Conservation (phyloP, 2,888 invertebrate species). For the Andrena dorsata region DNA sequence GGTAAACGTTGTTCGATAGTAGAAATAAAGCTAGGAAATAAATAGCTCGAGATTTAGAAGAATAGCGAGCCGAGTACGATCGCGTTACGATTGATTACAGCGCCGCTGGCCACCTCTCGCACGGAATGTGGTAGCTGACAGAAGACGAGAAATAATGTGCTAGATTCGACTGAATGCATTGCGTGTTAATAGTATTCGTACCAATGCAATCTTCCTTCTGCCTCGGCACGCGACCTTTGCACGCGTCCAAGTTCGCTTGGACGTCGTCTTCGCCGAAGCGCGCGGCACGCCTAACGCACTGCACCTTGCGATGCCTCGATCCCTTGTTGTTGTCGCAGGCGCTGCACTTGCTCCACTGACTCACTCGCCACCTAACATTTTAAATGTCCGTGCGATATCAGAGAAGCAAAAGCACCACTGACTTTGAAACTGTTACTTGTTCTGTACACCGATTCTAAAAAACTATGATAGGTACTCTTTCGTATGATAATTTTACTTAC, state of each 20-base stretch:
- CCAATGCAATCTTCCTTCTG: constrained; percentile 75
- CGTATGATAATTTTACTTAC: constrained; percentile 76
- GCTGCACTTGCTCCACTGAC: constrained; percentile 88
- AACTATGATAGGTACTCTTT: neutral
- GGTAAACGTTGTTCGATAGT: too few relatives aligned
- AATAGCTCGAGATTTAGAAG: too few relatives aligned
- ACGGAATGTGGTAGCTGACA: too few relatives aligned
- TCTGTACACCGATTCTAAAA: neutral
- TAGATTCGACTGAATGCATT: too few relatives aligned
- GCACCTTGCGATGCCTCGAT: constrained; percentile 84
- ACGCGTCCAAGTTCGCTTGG: constrained; percentile 74
- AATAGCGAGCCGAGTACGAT: too few relatives aligned
- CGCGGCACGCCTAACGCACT: constrained; percentile 85
- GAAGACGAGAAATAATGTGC: too few relatives aligned
- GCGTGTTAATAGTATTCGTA: neutral
- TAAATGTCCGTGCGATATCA: neutral
- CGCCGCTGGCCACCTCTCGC: too few relatives aligned
- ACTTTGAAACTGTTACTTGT: neutral
- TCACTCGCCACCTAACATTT: constrained; percentile 87
- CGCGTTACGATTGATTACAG: too few relatives aligned
- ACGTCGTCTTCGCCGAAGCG: constrained; percentile 85
- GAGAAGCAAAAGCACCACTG: too few relatives aligned
- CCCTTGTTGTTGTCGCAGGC: constrained; percentile 86
- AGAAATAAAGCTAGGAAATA: too few relatives aligned
- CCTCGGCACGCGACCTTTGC: constrained; percentile 75